Conservation (phyloP, 2,113 vertebrate genomes). For the Nannobrachium achirus region DNA sequence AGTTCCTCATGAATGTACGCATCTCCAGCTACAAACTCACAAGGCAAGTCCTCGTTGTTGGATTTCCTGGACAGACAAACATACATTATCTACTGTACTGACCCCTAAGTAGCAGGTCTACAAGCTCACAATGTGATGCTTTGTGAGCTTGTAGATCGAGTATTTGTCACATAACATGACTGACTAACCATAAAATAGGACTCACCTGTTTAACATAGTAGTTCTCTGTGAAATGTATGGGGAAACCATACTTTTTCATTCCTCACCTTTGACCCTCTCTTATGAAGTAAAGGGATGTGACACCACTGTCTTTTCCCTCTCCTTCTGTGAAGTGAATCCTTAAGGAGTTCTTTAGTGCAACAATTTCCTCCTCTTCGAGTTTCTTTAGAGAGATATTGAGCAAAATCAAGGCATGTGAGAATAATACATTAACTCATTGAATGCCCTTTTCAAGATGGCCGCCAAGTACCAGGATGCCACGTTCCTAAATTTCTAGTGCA, state of each 20-base stretch:
- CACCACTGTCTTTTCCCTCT: slow-evolving; percentile 83
- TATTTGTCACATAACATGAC: background rate
- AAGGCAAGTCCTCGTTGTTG: slow-evolving; percentile 87
- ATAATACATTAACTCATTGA: no score
- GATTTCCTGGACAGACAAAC: slow-evolving; percentile 80
- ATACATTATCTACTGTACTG: no score
- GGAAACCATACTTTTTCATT: background rate
- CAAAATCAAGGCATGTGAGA: background rate
- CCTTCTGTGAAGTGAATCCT: slow-evolving; percentile 85
- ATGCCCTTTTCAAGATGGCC: no score
- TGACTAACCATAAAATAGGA: no score
- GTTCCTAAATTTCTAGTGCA: no score
- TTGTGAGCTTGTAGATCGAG: no score
- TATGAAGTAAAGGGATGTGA: slow-evolving; percentile 93
- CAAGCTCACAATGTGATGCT: no score
- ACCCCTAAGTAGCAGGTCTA: no score
- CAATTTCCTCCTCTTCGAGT: slow-evolving; percentile 82
- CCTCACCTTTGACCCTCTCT: slow-evolving; percentile 91
- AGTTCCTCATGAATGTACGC: slow-evolving; percentile 90
- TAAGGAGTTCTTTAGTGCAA: slow-evolving; percentile 83
- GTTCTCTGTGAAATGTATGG: no score
- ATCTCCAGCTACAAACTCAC: slow-evolving; percentile 90
- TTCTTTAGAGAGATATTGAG: slow-evolving; percentile 76
- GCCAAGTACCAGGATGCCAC: no score
- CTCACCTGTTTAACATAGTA: no score